These are phyloP conservation scores for Nemurella pictetii DNA, from an alignment of 2,888 invertebrate genomes.

Conservation along the genomic window DNA sequence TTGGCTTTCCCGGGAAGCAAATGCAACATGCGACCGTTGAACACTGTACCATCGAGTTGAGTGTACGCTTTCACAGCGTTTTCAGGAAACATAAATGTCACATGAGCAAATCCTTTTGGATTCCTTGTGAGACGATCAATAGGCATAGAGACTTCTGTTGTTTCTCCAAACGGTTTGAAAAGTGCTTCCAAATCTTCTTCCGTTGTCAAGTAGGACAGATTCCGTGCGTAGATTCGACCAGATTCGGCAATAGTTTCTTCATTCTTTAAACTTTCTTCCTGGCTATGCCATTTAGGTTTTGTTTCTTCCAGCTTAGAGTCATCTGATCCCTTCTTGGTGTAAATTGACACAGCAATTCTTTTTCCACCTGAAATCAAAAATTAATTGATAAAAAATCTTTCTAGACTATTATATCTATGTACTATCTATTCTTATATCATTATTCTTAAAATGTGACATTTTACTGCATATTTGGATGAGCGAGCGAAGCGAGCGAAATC, in stretches of 20 bases:
- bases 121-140: constrained; percentile 78
- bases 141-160: constrained; percentile 87
- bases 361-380: constrained; percentile 57
- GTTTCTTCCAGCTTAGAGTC: constrained; percentile 35
- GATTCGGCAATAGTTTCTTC: constrained; percentile 86
- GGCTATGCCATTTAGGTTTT: constrained; percentile 51
- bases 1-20: constrained; percentile 83
- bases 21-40: constrained; percentile 92
- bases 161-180: constrained; percentile 84
- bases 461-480: too few relatives aligned
- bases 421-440: too few relatives aligned
- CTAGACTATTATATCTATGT: too few relatives aligned
- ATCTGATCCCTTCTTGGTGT: constrained; percentile 53
- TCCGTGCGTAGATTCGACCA: constrained; percentile 89
- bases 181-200: constrained; percentile 82
- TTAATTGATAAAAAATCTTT: background rate
- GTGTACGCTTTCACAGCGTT: constrained; percentile 89
- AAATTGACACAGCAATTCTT: constrained; percentile 61
- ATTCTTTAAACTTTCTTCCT: constrained; percentile 64
- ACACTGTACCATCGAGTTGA: constrained; percentile 85
- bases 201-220: constrained; percentile 82
- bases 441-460: too few relatives aligned
- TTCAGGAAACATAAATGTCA: constrained; percentile 93
- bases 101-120: constrained; percentile 89
- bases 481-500: too few relatives aligned